These are phyloP conservation scores for Melanocharis versteri DNA, from an alignment of 2,113 vertebrate species.

Conservation along the genomic window DNA sequence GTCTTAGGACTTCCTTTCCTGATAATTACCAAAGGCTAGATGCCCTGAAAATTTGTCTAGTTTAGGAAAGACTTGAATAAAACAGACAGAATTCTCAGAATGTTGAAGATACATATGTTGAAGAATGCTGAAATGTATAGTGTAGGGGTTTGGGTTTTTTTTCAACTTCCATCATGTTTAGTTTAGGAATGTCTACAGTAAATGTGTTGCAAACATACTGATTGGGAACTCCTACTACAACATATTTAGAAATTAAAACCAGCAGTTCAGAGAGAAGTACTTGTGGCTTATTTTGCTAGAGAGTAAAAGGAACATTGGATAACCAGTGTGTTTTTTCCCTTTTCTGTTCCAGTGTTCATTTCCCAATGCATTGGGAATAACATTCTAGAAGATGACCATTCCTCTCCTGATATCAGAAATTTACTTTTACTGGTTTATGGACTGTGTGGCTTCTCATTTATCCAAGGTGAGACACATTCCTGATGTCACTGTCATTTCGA, in stretches of 20 bases:
- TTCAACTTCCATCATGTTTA: background rate
- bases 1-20: background rate
- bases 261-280: background rate
- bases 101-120: background rate
- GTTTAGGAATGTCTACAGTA: background rate
- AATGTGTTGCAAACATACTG: background rate
- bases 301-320: background rate
- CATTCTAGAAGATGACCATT: background rate
- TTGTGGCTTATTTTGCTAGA: background rate
- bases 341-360: background rate
- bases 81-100: background rate
- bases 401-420: background rate
- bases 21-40: background rate
- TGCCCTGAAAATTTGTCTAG: background rate
- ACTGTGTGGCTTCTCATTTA: background rate
- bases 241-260: background rate
- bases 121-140: too few species aligned
- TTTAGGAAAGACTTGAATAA: background rate
- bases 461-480: background rate
- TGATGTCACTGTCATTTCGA: background rate
- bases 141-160: rapidly evolving
- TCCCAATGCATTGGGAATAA: background rate
- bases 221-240: background rate
- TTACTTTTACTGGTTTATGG: background rate
- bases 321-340: background rate